Evolutionary conservation across 2,797 vertebrate genomes (phyloP).

Genomic region (Labeo calbasu): DNA sequence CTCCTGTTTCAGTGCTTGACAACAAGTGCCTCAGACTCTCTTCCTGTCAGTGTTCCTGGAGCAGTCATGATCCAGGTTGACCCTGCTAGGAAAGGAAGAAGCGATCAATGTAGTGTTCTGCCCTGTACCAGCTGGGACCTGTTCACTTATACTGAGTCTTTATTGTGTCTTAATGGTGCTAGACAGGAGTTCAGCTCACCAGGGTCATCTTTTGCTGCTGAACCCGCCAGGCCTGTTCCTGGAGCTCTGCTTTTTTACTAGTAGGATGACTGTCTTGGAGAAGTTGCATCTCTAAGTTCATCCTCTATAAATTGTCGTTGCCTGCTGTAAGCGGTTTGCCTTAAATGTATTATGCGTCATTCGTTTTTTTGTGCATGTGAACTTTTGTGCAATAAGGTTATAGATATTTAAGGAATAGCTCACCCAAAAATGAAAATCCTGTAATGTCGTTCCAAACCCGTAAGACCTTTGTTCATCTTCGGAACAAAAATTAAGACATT

Average conservation of each 20-base stretch:
- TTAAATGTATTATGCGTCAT: neutral
- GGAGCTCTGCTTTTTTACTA: neutral
- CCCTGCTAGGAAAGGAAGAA: neutral
- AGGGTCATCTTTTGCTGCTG: conserved; percentile 2
- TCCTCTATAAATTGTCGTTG: neutral
- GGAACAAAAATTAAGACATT: too few species aligned
- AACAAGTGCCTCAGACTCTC: conserved; percentile 11
- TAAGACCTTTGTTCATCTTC: too few species aligned
- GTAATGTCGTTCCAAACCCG: too few species aligned
- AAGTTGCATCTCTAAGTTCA: neutral
- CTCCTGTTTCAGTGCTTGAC: conserved; percentile 14
- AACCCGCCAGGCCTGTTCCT: neutral
- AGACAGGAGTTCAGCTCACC: conserved; percentile 26
- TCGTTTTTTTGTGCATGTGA: neutral
- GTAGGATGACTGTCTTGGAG: neutral
- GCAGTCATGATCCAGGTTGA: conserved; percentile 8
- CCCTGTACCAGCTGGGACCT: conserved; percentile 25
- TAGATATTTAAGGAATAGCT: neutral
- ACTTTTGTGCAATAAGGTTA: neutral
- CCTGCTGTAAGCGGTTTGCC: neutral
- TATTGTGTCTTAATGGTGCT: conserved; percentile 34
- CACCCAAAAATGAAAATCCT: too few species aligned
- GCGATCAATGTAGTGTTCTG: conserved; percentile 25
- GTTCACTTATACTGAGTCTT: conserved; percentile 12
- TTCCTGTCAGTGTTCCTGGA: neutral